Evolutionary conservation across 2,888 invertebrate species (phyloP).

Genomic region (Resseliella maxima): DNA sequence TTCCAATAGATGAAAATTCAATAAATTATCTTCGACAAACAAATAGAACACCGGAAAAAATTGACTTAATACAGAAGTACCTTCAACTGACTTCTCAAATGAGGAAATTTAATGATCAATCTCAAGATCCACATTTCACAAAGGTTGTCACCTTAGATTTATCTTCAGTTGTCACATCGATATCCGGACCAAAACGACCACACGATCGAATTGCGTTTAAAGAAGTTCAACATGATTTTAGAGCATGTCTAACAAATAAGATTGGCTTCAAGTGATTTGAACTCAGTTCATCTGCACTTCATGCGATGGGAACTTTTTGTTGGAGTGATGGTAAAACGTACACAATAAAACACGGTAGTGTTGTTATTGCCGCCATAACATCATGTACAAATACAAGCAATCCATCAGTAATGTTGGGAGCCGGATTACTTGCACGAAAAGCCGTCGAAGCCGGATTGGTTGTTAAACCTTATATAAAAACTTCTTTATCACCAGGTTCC

Average conservation of each 20-base stretch:
- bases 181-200: slow-evolving; percentile 96
- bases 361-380: slow-evolving; percentile 97
- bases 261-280: slow-evolving; percentile 94
- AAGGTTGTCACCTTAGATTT: slow-evolving; percentile 85
- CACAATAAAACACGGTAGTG: slow-evolving; percentile 86
- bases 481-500: slow-evolving; percentile 94
- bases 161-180: slow-evolving; percentile 88
- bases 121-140: slow-evolving; percentile 87
- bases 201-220: slow-evolving; percentile 93
- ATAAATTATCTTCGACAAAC: slow-evolving; percentile 88
- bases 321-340: slow-evolving; percentile 83
- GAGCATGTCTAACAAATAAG: slow-evolving; percentile 86
- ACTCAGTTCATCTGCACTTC: slow-evolving; percentile 74
- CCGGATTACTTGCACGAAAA: slow-evolving; percentile 92
- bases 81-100: slow-evolving; percentile 84
- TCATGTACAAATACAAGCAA: slow-evolving; percentile 99
- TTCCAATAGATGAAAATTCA: slow-evolving; percentile 88
- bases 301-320: slow-evolving; percentile 77
- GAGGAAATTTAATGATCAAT: slow-evolving; percentile 79
- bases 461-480: slow-evolving; percentile 95
- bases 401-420: slow-evolving; percentile 98
- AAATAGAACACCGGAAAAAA: slow-evolving; percentile 85
- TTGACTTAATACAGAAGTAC: slow-evolving; percentile 83
- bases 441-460: slow-evolving; percentile 90
- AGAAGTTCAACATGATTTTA: slow-evolving; percentile 92